Evolutionary conservation across 2,797 vertebrate species (phyloP).

Genomic region (Caiman crocodilus): DNA sequence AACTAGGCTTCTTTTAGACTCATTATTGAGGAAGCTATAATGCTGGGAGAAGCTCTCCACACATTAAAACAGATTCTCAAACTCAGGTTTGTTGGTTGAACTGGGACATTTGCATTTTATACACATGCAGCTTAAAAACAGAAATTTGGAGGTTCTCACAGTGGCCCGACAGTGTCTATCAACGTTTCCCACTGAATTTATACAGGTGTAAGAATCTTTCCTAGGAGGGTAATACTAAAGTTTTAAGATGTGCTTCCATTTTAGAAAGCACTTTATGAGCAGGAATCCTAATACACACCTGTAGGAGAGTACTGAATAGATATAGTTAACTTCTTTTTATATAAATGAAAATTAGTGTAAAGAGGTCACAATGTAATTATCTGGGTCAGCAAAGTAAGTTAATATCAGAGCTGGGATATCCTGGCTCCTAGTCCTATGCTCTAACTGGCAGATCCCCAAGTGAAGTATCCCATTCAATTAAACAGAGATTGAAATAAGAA

Average conservation of each 20-base stretch:
- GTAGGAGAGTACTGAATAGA: not conserved
- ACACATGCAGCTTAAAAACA: not conserved
- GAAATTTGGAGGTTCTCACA: not conserved
- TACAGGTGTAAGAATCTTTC: not conserved
- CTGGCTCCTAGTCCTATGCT: not conserved
- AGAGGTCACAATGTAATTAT: not conserved
- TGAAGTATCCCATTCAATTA: not conserved
- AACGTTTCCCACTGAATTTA: not conserved
- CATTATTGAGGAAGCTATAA: not conserved
- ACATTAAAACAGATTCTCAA: too few relatives aligned
- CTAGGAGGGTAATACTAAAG: not conserved
- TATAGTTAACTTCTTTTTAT: not conserved
- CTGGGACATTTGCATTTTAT: too few relatives aligned
- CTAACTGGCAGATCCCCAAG: not conserved
- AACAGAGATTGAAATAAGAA: not conserved
- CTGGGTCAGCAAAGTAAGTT: not conserved
- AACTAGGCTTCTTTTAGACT: not conserved
- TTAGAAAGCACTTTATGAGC: constrained; percentile 20
- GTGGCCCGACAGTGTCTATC: not conserved
- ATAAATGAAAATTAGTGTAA: not conserved
- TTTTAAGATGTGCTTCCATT: constrained; percentile 38
- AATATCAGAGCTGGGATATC: not conserved
- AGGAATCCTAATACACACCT: not conserved
- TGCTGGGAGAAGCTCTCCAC: not conserved
- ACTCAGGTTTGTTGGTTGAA: too few relatives aligned